Base-by-base conservation (phyloP, 1,140 invertebrate species). In the Drosophila nigromelanica region DNA sequence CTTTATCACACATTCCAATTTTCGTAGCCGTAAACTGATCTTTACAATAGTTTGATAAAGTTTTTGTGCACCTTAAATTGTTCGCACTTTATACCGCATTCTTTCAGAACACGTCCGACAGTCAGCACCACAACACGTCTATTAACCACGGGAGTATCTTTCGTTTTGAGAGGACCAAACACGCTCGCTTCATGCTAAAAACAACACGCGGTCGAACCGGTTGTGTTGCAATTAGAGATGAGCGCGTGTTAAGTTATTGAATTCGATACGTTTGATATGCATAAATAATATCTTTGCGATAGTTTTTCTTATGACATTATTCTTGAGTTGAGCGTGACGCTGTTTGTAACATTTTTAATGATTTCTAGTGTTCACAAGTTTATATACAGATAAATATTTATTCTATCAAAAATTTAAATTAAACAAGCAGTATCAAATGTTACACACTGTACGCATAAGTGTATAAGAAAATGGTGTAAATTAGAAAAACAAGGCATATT, bases 171-270 rank as follows among this genome's bases (percentile, higher is more conserved):
- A 75, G 47, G 45, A 51, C 60, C 66, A 66, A 51, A 37, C 56
- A 67, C 51, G 69, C 51, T 63, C 67, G 62, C 55, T 79, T 86
- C 81, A 87, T 87, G 68, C 81, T 87, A 81, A 86, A 72, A 64
- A 52, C 82, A 78, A 43, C 82, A 86, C 78, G 82, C 82, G 82
- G 75, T 81, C 78, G 82, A 86, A 87, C 82, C 45, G 35, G 68
- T 73, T 78, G 67, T 33, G 14, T 70, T 70, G 71, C 35, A 40
- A 42, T 48, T 55, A 48, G 71, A 48, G 71, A 47, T 73, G 66
- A 33, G 11, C n/a, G 12, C 62, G 70, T 67, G 61, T 8, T 35
- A 18, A 3, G 33, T 2, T 14, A 21, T 47, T 54, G 18, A 14
- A 4, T n/a, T 1, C 59, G 45, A 27, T 18, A 7, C 11, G 33